These are phyloP conservation scores for Adelphocoris suturalis DNA, from an alignment of 2,888 invertebrate species.

Conservation along the genomic window DNA sequence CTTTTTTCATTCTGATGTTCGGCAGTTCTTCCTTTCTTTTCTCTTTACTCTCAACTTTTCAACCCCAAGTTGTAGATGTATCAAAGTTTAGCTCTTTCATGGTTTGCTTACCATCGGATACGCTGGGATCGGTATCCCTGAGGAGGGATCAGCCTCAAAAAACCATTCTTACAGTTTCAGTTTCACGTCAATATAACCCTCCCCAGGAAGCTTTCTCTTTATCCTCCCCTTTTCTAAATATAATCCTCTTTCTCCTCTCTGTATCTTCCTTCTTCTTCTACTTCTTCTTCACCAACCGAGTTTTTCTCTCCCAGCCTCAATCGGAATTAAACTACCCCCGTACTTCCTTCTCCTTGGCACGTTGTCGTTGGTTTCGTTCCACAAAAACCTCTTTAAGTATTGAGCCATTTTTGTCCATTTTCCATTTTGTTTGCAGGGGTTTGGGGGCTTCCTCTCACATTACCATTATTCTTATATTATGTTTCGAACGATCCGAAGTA, in stretches of 20 bases:
- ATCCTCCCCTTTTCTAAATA: slow-evolving; percentile 49
- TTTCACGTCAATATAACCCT: slow-evolving; percentile 51
- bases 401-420: background rate
- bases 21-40: background rate
- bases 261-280: background rate
- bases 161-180: slow-evolving; percentile 53
- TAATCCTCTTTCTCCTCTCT: slow-evolving; percentile 26
- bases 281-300: background rate
- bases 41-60: background rate
- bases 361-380: slow-evolving; percentile 21
- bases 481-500: no score
- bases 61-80: slow-evolving; percentile 58
- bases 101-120: slow-evolving; percentile 41
- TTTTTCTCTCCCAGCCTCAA: slow-evolving; percentile 1
- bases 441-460: no score
- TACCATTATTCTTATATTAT: no score
- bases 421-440: no score
- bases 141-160: slow-evolving; percentile 56
- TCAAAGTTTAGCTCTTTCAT: slow-evolving; percentile 52
- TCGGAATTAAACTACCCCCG: slow-evolving; percentile 48
- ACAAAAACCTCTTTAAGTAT: background rate
- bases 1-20: background rate
- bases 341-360: slow-evolving; percentile 29
- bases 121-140: slow-evolving; percentile 57
- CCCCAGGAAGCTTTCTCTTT: slow-evolving; percentile 30